Conservation (phyloP, 1,140 invertebrate species). For the Neodiprion pinetum region DNA sequence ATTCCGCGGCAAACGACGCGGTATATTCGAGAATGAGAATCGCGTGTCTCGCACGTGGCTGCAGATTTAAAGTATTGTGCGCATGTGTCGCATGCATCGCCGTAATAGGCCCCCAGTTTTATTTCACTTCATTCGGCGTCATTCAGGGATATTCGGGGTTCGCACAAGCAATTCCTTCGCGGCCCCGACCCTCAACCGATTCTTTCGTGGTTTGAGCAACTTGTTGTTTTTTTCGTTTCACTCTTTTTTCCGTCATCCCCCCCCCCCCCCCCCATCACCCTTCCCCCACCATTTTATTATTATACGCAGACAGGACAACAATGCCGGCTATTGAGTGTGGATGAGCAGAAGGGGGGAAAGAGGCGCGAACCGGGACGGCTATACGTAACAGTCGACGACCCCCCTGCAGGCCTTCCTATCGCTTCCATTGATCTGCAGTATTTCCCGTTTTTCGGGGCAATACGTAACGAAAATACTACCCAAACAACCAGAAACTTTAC, state of each 20-base stretch:
- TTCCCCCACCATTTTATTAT: neutral
- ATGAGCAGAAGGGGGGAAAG: too few species aligned
- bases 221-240: neutral
- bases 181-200: slow-evolving; percentile 6
- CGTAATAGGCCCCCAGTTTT: neutral
- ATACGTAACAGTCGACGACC: too few species aligned
- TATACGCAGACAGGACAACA: neutral
- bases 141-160: neutral
- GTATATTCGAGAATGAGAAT: neutral
- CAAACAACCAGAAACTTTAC: too few species aligned
- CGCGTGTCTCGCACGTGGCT: neutral
- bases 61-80: neutral
- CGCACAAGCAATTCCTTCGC: neutral
- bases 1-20: too few species aligned
- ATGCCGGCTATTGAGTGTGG: neutral
- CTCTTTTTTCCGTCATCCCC: neutral
- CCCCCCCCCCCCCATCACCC: too few species aligned
- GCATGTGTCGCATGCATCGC: too few species aligned
- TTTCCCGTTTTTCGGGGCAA: too few species aligned
- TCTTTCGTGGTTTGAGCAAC: slow-evolving; percentile 2
- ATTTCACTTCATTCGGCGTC: neutral
- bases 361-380: too few species aligned
- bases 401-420: too few species aligned
- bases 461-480: too few species aligned
- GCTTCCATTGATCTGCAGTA: too few species aligned